Base-by-base conservation (phyloP, 1,140 invertebrate genomes). In the Helicoverpa armigera region DNA sequence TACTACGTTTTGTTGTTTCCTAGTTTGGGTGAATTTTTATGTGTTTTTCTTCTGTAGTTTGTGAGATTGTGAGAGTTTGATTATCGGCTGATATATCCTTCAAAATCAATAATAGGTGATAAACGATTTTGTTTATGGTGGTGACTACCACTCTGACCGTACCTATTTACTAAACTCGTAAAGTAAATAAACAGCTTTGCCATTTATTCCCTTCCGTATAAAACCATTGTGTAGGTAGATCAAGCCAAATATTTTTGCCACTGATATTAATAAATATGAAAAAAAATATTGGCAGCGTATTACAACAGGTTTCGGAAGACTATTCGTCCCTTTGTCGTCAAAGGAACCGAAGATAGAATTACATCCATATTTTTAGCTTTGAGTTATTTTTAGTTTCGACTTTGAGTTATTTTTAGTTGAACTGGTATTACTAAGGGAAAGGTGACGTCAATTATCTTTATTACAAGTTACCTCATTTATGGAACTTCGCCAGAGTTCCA, bases 401-500 rank as follows among this genome's bases (percentile, higher is more conserved):
- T 9, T 35, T 48, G 43, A 69, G 7, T n/a, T 69, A 51, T 69
- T 50, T 2, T 13, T 69, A 69, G 16, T 48, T 13, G 16, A 11
- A 51, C 48, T 7, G 16, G 16, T 5, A 69, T 35, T 43, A 43
- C 35, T 11, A 51, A 69, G 43, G 65, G 65, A 69, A 48, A 14
- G 16, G 48, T 69, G 48, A 69, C 65, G 65, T 18, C 48, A 51
- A 51, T 69, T 51, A 51, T 51, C 65, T 50, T n/a, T 23, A 51
- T 69, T 69, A 23, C 23, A 23, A 23, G 23, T 23, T 23, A 23
- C 65, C 65, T 69, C 65, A 51, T 23, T 51, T 18, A 18, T 69
- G 65, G 65, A 69, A 69, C 65, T 69, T 18, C 43, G 65, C 65
- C 65, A 69, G 65, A 23, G 50, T 35, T 50, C 23, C 48, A 10